These are phyloP conservation scores for Pseudachorutes palmiensis DNA, from an alignment of 1,140 invertebrate genomes.

Conservation along the genomic window DNA sequence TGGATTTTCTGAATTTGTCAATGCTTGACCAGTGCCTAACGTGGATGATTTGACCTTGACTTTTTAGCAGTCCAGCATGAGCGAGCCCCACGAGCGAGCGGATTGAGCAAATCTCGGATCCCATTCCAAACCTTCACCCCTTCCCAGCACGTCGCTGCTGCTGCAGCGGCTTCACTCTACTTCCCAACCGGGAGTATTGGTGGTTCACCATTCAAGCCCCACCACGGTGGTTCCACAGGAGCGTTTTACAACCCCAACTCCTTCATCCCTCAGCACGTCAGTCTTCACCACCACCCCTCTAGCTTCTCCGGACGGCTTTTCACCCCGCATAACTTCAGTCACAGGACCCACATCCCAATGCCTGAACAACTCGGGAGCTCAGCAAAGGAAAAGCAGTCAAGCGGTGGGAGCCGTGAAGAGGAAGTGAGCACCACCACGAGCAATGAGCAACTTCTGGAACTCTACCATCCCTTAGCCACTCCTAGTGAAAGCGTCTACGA, in stretches of 20 bases:
- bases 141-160: conserved; percentile 38
- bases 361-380: neutral
- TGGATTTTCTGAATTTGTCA: too few species aligned
- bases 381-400: neutral
- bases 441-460: conserved; percentile 24
- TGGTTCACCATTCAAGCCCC: conserved; percentile 41
- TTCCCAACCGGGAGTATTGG: too few species aligned
- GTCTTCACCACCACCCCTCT: neutral
- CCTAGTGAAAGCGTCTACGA: conserved; percentile 57
- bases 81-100: conserved; percentile 58
- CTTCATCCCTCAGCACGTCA: neutral
- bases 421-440: conserved; percentile 46
- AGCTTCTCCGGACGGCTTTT: neutral
- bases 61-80: conserved; percentile 79
- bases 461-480: conserved; percentile 20
- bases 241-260: neutral
- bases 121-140: conserved; percentile 25
- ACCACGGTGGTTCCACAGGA: conserved; percentile 11
- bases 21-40: too few species aligned
- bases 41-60: too few species aligned
- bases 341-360: neutral
- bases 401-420: conserved; percentile 38
- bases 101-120: neutral
- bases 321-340: neutral
- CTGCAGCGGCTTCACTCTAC: conserved; percentile 11